Evolutionary conservation across 2,888 invertebrate species (phyloP).

Genomic region (Siphlonurus alternatus): DNA sequence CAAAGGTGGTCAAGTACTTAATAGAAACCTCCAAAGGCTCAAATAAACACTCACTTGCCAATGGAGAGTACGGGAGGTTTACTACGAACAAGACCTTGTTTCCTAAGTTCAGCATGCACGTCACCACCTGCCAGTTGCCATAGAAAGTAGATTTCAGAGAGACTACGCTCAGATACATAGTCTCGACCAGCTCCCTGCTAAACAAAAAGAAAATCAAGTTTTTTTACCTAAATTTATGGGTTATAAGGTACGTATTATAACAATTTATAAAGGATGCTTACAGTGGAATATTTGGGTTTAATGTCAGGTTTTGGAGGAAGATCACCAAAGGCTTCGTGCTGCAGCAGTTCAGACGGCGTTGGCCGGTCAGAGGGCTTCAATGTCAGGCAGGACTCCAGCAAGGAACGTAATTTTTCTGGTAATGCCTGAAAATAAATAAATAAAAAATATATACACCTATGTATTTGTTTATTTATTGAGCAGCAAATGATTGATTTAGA

Average conservation of each 20-base stretch:
- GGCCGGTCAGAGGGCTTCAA: not conserved
- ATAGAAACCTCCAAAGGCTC: too few species aligned
- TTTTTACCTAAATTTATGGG: too few species aligned
- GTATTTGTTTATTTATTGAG: too few species aligned
- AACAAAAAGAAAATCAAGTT: too few species aligned
- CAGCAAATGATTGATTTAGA: too few species aligned
- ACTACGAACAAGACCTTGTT: conserved; percentile 76
- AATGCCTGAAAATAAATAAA: not conserved
- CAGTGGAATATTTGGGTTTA: too few species aligned
- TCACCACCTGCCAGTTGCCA: conserved; percentile 96
- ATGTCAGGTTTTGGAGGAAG: too few species aligned
- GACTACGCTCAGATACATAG: conserved; percentile 29
- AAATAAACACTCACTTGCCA: conserved; percentile 22
- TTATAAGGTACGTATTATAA: too few species aligned
- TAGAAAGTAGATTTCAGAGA: conserved; percentile 79
- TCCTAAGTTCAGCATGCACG: conserved; percentile 74
- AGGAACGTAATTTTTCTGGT: not conserved
- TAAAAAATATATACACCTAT: too few species aligned
- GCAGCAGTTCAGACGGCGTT: not conserved
- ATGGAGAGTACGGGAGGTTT: conserved; percentile 38
- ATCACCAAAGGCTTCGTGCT: not conserved
- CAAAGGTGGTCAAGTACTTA: conserved; percentile 10
- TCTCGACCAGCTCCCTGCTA: not conserved
- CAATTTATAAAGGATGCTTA: too few species aligned
- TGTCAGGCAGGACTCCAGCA: not conserved